A percentile compares a stretch with the other conserved stretches of the same genome.
Evolutionary conservation across 1,140 invertebrate genomes (phyloP).

Genomic region (Colletes gigas): DNA sequence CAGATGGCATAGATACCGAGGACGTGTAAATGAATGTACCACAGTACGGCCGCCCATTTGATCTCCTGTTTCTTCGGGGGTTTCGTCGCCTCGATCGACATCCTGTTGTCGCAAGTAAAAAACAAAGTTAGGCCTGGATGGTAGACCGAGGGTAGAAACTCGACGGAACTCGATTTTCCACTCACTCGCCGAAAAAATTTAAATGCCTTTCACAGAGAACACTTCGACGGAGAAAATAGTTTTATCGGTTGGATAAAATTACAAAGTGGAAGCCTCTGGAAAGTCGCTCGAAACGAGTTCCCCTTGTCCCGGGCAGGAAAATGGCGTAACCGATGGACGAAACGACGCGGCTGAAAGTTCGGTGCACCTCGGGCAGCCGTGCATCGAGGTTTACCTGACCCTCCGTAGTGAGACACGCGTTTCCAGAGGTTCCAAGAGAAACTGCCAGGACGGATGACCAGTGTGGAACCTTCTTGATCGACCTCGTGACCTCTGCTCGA

Average conservation of each 20-base stretch:
- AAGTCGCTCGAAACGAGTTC: too few species aligned
- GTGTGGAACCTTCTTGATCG: conserved; percentile 52
- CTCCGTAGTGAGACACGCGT: conserved; percentile 33
- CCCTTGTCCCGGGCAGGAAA: not conserved
- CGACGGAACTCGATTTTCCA: not conserved
- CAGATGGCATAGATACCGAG: conserved; percentile 84
- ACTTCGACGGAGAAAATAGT: not conserved
- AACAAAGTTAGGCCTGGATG: not conserved
- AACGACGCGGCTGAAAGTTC: not conserved
- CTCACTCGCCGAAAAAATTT: not conserved
- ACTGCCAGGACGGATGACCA: conserved; percentile 19
- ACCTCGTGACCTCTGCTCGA: conserved; percentile 65
- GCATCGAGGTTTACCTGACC: not conserved
- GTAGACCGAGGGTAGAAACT: too few species aligned
- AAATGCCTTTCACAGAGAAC: not conserved
- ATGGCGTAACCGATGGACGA: not conserved
- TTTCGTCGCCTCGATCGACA: not conserved
- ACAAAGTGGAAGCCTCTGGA: too few species aligned
- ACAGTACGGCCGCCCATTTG: conserved; percentile 84
- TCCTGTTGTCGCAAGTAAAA: conserved; percentile 3
- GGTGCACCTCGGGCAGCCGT: not conserved
- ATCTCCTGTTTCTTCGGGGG: conserved; percentile 38
- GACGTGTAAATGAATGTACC: conserved; percentile 86
- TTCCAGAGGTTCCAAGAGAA: conserved; percentile 30
- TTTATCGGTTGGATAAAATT: not conserved